These are phyloP conservation scores for Zosterops borbonicus DNA, from an alignment of 2,113 vertebrate species.

Conservation along the genomic window DNA sequence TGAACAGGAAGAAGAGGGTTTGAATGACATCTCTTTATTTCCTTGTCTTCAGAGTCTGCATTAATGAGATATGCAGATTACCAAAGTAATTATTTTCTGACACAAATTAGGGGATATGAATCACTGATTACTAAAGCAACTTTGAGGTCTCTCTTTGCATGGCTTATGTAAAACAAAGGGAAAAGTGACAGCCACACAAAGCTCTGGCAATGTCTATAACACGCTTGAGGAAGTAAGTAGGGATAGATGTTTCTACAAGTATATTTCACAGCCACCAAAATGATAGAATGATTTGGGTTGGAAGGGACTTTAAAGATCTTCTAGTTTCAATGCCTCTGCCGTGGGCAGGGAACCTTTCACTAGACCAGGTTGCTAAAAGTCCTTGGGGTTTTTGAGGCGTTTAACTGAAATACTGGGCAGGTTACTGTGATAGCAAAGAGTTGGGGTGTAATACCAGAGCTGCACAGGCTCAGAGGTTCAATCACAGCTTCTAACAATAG, in stretches of 20 bases:
- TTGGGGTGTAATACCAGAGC: not conserved
- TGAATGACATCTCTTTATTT: conserved; percentile 20
- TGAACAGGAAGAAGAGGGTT: not conserved
- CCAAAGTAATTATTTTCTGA: conserved; percentile 33
- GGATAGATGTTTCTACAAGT: not conserved
- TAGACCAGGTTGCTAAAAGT: not conserved
- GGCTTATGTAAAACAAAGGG: not conserved
- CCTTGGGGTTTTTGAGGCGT: not conserved
- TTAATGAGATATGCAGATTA: conserved; percentile 47
- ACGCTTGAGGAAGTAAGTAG: not conserved
- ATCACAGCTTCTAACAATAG: not conserved
- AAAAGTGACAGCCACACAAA: not conserved
- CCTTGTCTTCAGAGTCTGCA: not conserved
- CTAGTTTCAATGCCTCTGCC: not conserved
- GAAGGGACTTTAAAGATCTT: not conserved
- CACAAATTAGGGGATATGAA: conserved; percentile 27
- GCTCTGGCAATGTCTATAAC: not conserved
- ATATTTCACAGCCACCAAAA: not conserved
- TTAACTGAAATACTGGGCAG: not conserved
- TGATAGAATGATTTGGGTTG: not conserved
- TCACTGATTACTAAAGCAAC: conserved; percentile 30
- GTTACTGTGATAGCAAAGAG: not conserved
- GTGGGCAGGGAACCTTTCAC: not conserved
- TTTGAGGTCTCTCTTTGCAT: not conserved
- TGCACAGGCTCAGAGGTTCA: not conserved